These are phyloP conservation scores for Hyperopisus bebe DNA, from an alignment of 2,113 vertebrate genomes.

Conservation along the genomic window DNA sequence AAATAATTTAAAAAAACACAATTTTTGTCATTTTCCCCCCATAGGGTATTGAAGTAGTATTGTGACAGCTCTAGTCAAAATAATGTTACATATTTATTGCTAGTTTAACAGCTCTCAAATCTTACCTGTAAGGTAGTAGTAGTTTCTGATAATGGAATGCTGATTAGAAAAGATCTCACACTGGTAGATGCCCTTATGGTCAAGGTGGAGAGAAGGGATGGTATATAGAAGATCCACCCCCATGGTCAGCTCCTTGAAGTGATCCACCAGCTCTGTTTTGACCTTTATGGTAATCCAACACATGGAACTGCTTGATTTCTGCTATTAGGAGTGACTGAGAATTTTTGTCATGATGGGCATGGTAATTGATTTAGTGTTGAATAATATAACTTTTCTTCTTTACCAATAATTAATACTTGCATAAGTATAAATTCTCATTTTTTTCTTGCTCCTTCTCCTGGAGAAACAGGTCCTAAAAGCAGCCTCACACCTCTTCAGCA, in stretches of 20 bases:
- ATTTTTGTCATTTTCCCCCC: no score
- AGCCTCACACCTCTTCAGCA: slow-evolving; percentile 4
- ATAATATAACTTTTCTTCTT: not conserved
- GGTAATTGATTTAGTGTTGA: not conserved
- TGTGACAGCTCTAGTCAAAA: not conserved
- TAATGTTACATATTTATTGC: not conserved
- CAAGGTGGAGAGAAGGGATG: slow-evolving; percentile 42
- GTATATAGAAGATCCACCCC: slow-evolving; percentile 52
- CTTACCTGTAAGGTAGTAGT: slow-evolving; percentile 49
- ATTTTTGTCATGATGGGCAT: not conserved
- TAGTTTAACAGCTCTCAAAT: not conserved
- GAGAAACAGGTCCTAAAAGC: not conserved
- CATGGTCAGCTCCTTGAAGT: slow-evolving; percentile 52
- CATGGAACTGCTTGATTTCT: not conserved
- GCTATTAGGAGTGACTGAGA: not conserved
- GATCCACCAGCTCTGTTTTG: not conserved
- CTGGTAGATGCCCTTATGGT: slow-evolving; percentile 62
- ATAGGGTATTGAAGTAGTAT: no score
- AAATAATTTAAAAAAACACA: no score
- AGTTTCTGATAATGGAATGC: slow-evolving; percentile 51
- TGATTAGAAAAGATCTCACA: slow-evolving; percentile 57
- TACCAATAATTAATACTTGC: not conserved
- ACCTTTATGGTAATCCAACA: not conserved
- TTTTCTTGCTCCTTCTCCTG: not conserved
- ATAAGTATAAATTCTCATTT: not conserved